These are phyloP conservation scores for Pemphredon lugubris DNA, from an alignment of 2,888 invertebrate species.

Conservation along the genomic window DNA sequence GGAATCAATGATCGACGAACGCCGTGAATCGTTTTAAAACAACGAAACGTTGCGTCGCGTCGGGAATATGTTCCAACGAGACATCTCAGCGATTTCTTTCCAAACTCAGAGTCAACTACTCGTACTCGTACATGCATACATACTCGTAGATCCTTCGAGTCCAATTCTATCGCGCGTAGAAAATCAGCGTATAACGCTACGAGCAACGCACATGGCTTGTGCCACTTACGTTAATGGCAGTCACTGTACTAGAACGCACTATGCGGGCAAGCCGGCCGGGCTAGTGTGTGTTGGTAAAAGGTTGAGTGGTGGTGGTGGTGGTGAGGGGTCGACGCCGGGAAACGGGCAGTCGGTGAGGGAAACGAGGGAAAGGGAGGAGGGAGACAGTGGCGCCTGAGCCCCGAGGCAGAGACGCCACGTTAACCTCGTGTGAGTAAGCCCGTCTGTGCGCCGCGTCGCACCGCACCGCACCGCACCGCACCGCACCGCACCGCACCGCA, in stretches of 20 bases:
- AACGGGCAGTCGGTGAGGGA: constrained; percentile 57
- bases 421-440: constrained; percentile 16
- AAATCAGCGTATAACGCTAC: constrained; percentile 20
- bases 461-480: neutral
- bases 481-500: too few species aligned
- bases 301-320: constrained; percentile 48
- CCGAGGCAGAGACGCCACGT: constrained; percentile 69
- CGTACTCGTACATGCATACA: too few species aligned
- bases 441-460: constrained; percentile 45
- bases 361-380: constrained; percentile 47
- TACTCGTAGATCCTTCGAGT: neutral
- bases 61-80: too few species aligned
- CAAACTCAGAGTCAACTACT: too few species aligned
- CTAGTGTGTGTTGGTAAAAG: constrained; percentile 46
- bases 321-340: constrained; percentile 61
- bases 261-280: constrained; percentile 34
- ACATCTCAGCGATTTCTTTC: too few species aligned
- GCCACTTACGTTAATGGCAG: constrained; percentile 55
- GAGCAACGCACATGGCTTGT: constrained; percentile 42
- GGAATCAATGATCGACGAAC: too few species aligned
- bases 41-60: too few species aligned
- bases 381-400: constrained; percentile 65
- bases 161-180: constrained; percentile 29
- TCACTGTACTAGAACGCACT: constrained; percentile 41
- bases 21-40: too few species aligned